These are phyloP conservation scores for Rambutsinella grinnellia DNA, from an alignment of 2,888 invertebrate genomes.

Conservation along the genomic window DNA sequence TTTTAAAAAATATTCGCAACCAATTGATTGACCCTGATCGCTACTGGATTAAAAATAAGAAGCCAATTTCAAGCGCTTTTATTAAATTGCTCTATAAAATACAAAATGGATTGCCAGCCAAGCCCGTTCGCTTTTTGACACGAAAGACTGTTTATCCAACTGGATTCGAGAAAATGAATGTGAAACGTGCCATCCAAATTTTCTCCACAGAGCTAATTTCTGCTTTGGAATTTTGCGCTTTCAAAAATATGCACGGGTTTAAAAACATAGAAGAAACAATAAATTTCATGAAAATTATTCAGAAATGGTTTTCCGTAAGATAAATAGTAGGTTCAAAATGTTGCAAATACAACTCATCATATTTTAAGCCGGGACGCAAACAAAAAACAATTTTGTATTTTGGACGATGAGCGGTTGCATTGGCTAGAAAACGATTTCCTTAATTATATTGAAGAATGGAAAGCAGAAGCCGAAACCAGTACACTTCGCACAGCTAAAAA, in stretches of 20 bases:
- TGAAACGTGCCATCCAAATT: constrained; percentile 35
- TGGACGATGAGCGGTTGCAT: constrained; percentile 19
- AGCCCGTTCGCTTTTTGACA: constrained; percentile 37
- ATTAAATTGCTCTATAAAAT: constrained; percentile 27
- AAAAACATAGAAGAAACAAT: constrained; percentile 16
- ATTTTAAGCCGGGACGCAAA: constrained; percentile 14
- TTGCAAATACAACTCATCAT: constrained; percentile 25
- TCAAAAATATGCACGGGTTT: constrained; percentile 10
- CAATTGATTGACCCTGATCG: constrained; percentile 24
- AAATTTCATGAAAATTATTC: constrained; percentile 28
- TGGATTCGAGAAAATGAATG: constrained; percentile 52
- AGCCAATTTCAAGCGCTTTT: constrained; percentile 3
- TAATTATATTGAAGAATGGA: constrained; percentile 30
- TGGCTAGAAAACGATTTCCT: constrained; percentile 39
- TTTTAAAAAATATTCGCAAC: constrained; percentile 47
- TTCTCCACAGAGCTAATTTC: constrained; percentile 47
- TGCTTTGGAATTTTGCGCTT: constrained; percentile 17
- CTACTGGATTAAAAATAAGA: not conserved
- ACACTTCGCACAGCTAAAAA: not conserved
- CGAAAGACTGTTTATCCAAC: constrained; percentile 44
- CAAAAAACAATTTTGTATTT: constrained; percentile 8
- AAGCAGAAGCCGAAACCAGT: not conserved
- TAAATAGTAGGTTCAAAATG: constrained; percentile 14
- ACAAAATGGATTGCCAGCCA: constrained; percentile 20
- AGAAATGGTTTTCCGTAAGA: constrained; percentile 33